Conservation (phyloP, 2,113 vertebrate genomes). For the Pogona vitticeps region DNA sequence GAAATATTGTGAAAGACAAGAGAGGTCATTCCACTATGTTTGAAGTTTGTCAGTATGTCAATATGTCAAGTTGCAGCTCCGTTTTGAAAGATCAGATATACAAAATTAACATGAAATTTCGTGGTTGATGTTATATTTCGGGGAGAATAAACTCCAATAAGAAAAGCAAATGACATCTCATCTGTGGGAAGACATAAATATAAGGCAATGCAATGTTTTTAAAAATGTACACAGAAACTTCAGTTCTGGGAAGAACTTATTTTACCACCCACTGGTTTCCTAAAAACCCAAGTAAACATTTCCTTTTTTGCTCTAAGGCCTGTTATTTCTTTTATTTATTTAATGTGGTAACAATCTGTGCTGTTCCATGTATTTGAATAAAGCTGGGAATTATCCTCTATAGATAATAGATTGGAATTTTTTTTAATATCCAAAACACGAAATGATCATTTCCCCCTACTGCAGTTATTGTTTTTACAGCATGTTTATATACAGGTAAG, state of each 20-base stretch:
- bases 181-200: neutral
- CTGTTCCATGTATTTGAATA: neutral
- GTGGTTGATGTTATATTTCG: neutral
- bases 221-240: neutral
- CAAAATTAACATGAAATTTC: neutral
- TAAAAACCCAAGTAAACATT: neutral
- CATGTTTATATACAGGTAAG: neutral
- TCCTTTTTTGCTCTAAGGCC: neutral
- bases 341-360: neutral
- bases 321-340: neutral
- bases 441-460: neutral
- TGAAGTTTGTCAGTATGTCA: neutral
- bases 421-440: slow-evolving; percentile 13
- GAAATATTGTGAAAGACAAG: neutral
- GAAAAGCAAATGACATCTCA: neutral
- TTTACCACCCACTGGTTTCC: neutral
- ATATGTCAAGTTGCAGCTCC: neutral
- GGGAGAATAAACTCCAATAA: neutral
- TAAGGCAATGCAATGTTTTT: neutral
- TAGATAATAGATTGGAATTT: slow-evolving; percentile 16
- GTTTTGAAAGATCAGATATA: neutral
- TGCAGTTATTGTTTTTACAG: neutral
- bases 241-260: neutral
- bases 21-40: neutral
- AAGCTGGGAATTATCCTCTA: slow-evolving; percentile 22